Base-by-base conservation (phyloP, 92 coral and sea anemone species). In the Muricea muricata region DNA sequence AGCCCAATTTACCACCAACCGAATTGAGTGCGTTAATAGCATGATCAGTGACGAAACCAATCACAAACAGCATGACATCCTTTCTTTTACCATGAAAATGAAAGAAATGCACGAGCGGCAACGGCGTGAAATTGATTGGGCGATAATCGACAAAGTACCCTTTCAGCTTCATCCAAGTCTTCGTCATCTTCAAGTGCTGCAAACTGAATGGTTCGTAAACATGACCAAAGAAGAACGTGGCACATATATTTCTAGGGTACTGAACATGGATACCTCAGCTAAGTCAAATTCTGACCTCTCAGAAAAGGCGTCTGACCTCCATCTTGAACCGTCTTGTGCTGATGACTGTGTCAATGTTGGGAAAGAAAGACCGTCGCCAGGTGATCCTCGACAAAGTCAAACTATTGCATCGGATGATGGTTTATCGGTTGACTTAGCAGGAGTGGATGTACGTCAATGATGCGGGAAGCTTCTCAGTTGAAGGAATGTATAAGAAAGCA, bases 41-140 rank as follows among this genome's bases (percentile, higher is more conserved):
- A 8, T 33, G 48, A 14, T 68, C 75, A 68, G 46, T 20, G 75
- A 68, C 35, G 75, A 68, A 20, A 68, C 75, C 75, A 68, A 68
- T 15, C 75, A 68, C 23, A 26, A 68, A 10, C 37, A 68, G 75
- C 46, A 68, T 68, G 75, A 68, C 46, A 32, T 68, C 46, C 42
- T 68, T 68, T 68, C 75, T 23, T 68, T 68, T 23, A 7, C 75
- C 41, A 31, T 23, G 75, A 45, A 68, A 32, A 68, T 24, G 41
- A 68, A 68, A 5, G 40, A 3, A 31, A 4, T 24, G 1, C 18
- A 9, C 35, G 23, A 5, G 4, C 11, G 18, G 7, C 37, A 68
- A 24, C 3, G 41, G 7, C 1, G 18, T 18, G 41, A 29, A 23
- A 23, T 68, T 24, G 7, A 29, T 29, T 24, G 75, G 75, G 40